Percentiles rank a stretch among this genome's conserved stretches.
phyloP scores from a whole-genome alignment of 1,140 invertebrate species.

The Monochamus saltuarius region DNA sequence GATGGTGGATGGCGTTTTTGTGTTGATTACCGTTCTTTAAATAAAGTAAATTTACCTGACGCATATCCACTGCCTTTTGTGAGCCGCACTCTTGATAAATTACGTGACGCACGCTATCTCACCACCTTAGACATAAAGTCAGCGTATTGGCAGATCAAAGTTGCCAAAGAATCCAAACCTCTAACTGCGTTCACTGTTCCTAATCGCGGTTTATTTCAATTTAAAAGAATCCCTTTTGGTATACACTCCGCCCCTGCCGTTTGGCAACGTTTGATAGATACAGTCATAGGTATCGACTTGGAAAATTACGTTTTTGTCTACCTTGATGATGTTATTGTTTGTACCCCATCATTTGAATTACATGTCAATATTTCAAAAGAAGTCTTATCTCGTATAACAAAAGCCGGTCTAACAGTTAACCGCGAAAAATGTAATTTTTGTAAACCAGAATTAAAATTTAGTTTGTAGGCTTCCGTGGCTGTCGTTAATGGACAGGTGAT shows the following conservation, averaged over 20 bases:
- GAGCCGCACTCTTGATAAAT: conserved; percentile 34
- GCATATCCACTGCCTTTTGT: conserved; percentile 21
- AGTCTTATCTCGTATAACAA: neutral
- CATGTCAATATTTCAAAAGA: neutral
- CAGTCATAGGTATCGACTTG: conserved; percentile 28
- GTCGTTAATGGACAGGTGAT: no score
- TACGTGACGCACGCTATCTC: conserved; percentile 39
- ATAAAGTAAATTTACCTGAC: conserved; percentile 11
- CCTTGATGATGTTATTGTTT: conserved; percentile 46
- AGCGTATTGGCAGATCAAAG: conserved; percentile 51
- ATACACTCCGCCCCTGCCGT: conserved; percentile 45
- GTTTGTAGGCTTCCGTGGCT: no score
- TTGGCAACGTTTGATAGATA: conserved; percentile 27
- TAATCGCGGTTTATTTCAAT: conserved; percentile 31
- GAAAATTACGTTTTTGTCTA: conserved; percentile 31
- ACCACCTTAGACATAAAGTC: conserved; percentile 41
- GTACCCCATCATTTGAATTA: conserved; percentile 31
- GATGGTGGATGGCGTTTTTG: conserved; percentile 44
- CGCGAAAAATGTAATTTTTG: conserved; percentile 45
- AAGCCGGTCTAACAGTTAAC: conserved; percentile 33
- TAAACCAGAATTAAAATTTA: conserved; percentile 37
- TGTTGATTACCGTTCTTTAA: conserved; percentile 18
- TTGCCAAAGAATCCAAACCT: conserved; percentile 42
- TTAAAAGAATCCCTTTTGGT: conserved; percentile 42
- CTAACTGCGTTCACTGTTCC: conserved; percentile 52